Evolutionary conservation across 2,888 invertebrate genomes (phyloP).

Genomic region (Theretra japonica): DNA sequence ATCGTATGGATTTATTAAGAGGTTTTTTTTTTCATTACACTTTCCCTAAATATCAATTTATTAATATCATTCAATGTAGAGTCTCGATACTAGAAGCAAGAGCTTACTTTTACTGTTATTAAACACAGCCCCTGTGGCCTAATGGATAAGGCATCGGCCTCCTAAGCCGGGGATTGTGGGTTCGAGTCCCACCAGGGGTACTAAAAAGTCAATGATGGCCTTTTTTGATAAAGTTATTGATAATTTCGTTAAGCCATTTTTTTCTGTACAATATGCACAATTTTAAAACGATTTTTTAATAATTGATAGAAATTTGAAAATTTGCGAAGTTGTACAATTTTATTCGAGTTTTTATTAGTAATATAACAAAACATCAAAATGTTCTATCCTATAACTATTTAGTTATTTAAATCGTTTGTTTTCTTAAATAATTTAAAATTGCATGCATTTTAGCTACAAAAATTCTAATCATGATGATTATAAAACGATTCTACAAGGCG

Average conservation of each 20-base stretch:
- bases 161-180: slow-evolving; percentile 91
- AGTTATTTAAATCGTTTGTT: background rate
- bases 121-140: slow-evolving; percentile 87
- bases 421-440: background rate
- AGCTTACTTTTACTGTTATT: background rate
- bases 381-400: no score
- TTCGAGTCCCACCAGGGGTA: slow-evolving; percentile 91
- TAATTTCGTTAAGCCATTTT: background rate
- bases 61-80: no score
- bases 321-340: no score
- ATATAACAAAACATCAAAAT: no score
- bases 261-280: background rate
- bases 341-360: no score
- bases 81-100: no score
- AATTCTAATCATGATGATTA: background rate
- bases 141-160: slow-evolving; percentile 92
- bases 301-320: no score
- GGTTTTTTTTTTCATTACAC: no score
- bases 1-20: no score
- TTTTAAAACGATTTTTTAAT: no score
- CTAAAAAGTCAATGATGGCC: background rate
- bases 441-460: background rate
- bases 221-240: background rate
- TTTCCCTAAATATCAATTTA: no score
- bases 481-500: background rate